Conservation (phyloP, 2,797 vertebrate species). For the Liasis olivaceus region DNA sequence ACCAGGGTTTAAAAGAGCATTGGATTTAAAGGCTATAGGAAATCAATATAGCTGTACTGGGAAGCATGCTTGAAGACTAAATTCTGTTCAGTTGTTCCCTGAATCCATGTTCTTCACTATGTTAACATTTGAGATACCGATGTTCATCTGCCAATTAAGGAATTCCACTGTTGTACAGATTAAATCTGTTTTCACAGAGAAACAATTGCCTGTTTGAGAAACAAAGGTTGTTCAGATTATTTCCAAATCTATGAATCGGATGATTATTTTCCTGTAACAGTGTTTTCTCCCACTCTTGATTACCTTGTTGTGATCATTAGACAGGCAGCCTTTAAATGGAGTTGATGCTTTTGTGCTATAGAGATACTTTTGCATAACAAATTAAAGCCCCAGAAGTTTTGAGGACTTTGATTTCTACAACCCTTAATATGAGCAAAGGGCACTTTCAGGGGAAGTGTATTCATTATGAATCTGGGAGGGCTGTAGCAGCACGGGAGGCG, state of each 20-base stretch:
- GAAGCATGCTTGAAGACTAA: neutral
- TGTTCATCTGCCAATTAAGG: neutral
- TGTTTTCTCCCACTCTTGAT: neutral
- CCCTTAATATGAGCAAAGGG: neutral
- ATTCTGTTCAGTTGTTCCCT: neutral
- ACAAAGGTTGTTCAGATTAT: neutral
- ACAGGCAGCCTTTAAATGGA: slow-evolving; percentile 3
- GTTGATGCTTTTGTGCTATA: neutral
- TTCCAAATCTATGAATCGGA: neutral
- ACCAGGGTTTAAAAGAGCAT: neutral
- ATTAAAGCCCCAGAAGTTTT: neutral
- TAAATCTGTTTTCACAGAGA: neutral
- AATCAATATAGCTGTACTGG: neutral
- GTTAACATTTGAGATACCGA: neutral
- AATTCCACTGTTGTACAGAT: neutral
- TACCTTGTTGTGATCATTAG: neutral
- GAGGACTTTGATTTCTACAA: neutral
- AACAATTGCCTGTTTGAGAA: neutral
- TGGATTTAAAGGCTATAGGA: neutral
- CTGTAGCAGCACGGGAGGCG: accelerated
- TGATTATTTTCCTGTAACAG: neutral
- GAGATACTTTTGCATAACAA: neutral
- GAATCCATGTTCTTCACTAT: neutral
- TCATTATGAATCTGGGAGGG: neutral
- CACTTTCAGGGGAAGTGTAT: neutral